These are phyloP conservation scores for Coremacera marginata DNA, from an alignment of 2,888 invertebrate species.

Conservation along the genomic window DNA sequence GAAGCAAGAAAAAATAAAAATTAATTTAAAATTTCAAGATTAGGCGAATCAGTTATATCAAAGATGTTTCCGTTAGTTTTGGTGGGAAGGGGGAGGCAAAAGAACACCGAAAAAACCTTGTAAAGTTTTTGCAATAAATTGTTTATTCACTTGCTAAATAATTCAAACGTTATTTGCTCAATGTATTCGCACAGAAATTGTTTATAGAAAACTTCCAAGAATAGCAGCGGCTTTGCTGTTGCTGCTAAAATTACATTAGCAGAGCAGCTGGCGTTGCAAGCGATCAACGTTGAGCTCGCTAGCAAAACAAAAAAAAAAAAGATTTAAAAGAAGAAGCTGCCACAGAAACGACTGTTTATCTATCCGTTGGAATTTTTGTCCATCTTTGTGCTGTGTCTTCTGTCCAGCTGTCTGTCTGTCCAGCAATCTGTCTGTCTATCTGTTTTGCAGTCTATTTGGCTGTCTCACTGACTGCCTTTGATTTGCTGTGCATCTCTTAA, in stretches of 20 bases:
- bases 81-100: too few species aligned
- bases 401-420: conserved; percentile 5
- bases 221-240: too few species aligned
- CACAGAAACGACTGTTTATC: background rate
- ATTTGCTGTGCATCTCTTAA: background rate
- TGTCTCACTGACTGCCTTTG: background rate
- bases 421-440: background rate
- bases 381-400: background rate
- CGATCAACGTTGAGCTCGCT: too few species aligned
- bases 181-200: too few species aligned
- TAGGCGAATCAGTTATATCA: background rate
- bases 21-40: background rate
- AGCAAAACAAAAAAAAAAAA: too few species aligned
- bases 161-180: too few species aligned
- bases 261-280: background rate
- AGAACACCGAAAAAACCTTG: too few species aligned
- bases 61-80: too few species aligned
- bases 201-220: too few species aligned
- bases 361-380: background rate
- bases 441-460: background rate
- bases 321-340: background rate
- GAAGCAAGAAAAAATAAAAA: background rate
- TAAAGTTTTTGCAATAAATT: too few species aligned
- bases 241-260: background rate
- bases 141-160: too few species aligned